Evolutionary conservation across 1,140 invertebrate genomes (phyloP), one percentile per base, ranked within the genome.

Genomic region (Formica exsecta): DNA sequence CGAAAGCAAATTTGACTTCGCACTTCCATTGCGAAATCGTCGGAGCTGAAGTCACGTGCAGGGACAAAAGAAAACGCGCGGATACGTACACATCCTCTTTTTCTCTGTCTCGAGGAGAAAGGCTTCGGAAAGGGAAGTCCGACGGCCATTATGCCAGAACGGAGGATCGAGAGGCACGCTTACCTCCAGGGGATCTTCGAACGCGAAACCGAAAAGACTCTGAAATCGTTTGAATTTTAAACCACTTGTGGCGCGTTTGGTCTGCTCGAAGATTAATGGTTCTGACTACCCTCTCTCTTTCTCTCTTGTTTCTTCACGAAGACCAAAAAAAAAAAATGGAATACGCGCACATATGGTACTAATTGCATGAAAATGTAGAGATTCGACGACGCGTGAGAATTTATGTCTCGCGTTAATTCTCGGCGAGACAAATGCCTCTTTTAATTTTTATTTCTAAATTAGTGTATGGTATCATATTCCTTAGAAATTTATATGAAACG

Each of bases 1-100:
- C 88, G 25, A 83, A 88, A 84, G 79, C 74, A 88, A 90, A 90
- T 90, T 90, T 87, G 88, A 90, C 88, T 90, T 90, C 76, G 71
- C 86, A 80, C 89, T 79, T 81, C 25, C 59, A 65, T 86, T 64
- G 68, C 61, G 38, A 88, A 87, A 61, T 71, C 51, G 59, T 48
- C 57, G 32, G 29, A 44, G n/a, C 25, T 36, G 19, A 9, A 57
- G 70, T 61, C 54, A 62, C 48, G 11, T 62, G 68, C 61, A 11
- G 36, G 65, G 68, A 87, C 61, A 85, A 88, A 88, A 68, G 87
- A 22, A 74, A 22, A 76, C 48, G 16, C 57, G 29, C 51, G 41
- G 11, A 51, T 74, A 48, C 29, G 19, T 29, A 57, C 19, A 68
- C 44, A 11, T 48, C 8, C 36, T 57, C 36, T 57, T 70, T 57